These are phyloP conservation scores for Drosophila obscura DNA, from an alignment of 1,140 invertebrate genomes.

Conservation along the genomic window DNA sequence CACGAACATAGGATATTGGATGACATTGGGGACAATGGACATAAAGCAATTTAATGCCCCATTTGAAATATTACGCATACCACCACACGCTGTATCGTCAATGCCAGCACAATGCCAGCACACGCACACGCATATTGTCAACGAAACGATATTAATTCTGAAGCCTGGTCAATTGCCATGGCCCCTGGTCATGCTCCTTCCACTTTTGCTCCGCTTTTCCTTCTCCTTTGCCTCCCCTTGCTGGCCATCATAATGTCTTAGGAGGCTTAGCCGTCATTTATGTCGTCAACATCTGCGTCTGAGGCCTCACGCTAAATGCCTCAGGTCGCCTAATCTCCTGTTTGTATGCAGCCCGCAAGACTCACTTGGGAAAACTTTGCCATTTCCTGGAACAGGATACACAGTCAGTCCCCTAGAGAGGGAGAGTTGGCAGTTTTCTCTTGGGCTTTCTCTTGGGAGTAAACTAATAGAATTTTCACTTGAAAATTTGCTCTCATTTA, in stretches of 20 bases:
- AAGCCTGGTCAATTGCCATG: constrained; percentile 48
- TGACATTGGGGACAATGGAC: not conserved
- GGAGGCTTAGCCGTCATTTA: constrained; percentile 53
- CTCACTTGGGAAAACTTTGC: constrained; percentile 30
- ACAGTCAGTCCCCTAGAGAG: too few relatives aligned
- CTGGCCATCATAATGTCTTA: constrained; percentile 34
- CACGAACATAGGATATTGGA: constrained; percentile 17
- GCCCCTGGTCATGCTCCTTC: not conserved
- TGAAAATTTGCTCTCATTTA: constrained; percentile 22
- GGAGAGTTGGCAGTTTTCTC: not conserved
- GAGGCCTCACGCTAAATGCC: constrained; percentile 50
- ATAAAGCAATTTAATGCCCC: constrained; percentile 44
- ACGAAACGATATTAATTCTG: constrained; percentile 22
- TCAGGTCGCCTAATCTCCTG: constrained; percentile 56
- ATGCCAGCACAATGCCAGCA: constrained; percentile 9
- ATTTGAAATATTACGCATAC: constrained; percentile 64
- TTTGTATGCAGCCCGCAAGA: constrained; percentile 61
- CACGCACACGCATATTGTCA: constrained; percentile 4
- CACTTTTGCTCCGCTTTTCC: not conserved
- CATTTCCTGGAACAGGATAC: not conserved
- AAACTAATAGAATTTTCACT: constrained; percentile 13
- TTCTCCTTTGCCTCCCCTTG: not conserved
- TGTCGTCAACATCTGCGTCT: constrained; percentile 47
- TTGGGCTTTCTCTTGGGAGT: too few relatives aligned
- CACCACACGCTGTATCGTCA: constrained; percentile 44